phyloP scores from a whole-genome alignment of 2,888 invertebrate species.

The Lepidonotus clava region DNA sequence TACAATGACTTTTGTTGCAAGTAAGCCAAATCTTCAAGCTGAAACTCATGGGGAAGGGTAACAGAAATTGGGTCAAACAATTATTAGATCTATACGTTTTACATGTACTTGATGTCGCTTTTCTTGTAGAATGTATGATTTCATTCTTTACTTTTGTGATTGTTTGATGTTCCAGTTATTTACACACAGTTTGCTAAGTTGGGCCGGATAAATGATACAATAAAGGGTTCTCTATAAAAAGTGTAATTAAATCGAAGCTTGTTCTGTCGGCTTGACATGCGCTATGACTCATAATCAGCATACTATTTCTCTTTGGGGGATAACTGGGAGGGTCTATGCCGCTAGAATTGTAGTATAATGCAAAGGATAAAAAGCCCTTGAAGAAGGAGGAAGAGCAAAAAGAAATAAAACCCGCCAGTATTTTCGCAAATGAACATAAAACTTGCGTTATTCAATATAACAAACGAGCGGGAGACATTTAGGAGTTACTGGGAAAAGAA shows the following conservation, averaged over 20 bases:
- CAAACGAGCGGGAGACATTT: slow-evolving; percentile 29
- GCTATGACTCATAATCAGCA: slow-evolving; percentile 23
- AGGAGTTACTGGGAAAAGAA: slow-evolving; percentile 6
- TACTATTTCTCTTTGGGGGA: background rate
- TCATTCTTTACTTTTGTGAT: too few species aligned
- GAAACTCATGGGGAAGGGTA: too few species aligned
- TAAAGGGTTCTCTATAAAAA: too few species aligned
- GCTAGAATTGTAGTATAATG: background rate
- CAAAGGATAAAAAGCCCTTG: slow-evolving; percentile 20
- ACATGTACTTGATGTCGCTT: too few species aligned
- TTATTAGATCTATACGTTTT: too few species aligned
- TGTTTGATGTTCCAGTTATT: too few species aligned
- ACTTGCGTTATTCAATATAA: slow-evolving; percentile 46
- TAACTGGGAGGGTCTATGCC: slow-evolving; percentile 17
- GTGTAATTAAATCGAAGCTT: slow-evolving; percentile 25
- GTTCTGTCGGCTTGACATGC: slow-evolving; percentile 18
- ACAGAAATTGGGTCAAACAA: too few species aligned
- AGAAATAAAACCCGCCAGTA: slow-evolving; percentile 35
- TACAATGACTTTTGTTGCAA: too few species aligned
- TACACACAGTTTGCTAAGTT: too few species aligned
- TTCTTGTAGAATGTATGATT: too few species aligned
- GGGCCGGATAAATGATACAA: too few species aligned
- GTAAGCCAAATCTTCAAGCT: too few species aligned
- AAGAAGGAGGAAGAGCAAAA: background rate
- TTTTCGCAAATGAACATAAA: slow-evolving; percentile 41